Conservation (phyloP, 2,888 invertebrate genomes). For the Oxyteleia sp. region DNA sequence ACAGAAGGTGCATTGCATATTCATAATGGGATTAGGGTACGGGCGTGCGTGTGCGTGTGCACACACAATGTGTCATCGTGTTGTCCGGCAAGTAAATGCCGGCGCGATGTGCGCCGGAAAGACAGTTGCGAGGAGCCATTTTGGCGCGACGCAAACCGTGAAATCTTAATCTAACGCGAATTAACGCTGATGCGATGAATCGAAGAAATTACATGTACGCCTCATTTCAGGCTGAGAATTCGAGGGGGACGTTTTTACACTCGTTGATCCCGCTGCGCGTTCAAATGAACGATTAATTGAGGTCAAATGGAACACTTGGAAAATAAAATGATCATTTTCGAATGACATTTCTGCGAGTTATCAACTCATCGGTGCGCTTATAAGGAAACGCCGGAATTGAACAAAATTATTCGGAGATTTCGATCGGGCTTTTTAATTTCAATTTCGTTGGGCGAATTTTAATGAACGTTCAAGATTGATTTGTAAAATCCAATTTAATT, state of each 20-base stretch:
- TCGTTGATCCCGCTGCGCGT: no score
- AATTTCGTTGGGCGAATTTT: no score
- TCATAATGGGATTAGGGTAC: constrained; percentile 82
- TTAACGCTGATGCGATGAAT: constrained; percentile 60
- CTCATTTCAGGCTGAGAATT: no score
- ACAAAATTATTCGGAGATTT: not conserved
- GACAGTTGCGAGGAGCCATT: constrained; percentile 64
- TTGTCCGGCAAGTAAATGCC: constrained; percentile 20
- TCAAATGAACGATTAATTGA: not conserved
- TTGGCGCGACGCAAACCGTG: constrained; percentile 73
- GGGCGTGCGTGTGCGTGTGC: constrained; percentile 3
- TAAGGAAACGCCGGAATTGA: not conserved
- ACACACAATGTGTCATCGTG: constrained; percentile 27
- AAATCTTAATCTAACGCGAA: constrained; percentile 75
- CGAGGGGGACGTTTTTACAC: no score
- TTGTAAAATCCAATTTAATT: no score
- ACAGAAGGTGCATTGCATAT: constrained; percentile 79
- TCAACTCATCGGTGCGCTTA: not conserved
- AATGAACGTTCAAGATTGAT: no score
- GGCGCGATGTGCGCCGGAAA: constrained; percentile 12
- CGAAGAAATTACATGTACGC: no score
- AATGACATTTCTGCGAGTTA: not conserved
- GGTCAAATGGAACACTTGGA: not conserved
- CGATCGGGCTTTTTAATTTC: no score
- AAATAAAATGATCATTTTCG: not conserved